These are phyloP conservation scores for Desmodus rotundus DNA, from an alignment of 2,113 vertebrate species.

Conservation along the genomic window DNA sequence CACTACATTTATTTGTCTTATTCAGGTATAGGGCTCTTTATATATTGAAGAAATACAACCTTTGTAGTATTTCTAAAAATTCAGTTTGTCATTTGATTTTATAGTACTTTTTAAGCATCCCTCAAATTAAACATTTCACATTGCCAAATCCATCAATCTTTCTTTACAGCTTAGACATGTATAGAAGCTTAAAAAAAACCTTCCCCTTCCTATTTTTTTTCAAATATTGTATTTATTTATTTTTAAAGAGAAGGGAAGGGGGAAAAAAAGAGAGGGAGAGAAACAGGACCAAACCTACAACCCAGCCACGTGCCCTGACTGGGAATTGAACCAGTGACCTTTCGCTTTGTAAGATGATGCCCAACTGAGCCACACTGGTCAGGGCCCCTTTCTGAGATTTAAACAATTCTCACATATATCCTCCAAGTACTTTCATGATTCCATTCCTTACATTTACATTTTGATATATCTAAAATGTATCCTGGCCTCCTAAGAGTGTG, in stretches of 20 bases:
- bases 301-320: too few relatives aligned
- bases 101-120: background rate
- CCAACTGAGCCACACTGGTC: too few relatives aligned
- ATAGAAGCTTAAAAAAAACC: background rate
- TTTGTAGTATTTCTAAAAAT: background rate
- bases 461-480: background rate
- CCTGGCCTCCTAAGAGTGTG: background rate
- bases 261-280: too few relatives aligned
- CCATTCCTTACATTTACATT: background rate
- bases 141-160: background rate
- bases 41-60: background rate
- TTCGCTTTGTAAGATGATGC: too few relatives aligned
- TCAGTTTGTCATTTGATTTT: background rate
- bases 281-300: too few relatives aligned
- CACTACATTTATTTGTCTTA: background rate
- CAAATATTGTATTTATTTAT: too few relatives aligned
- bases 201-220: background rate
- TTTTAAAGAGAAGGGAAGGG: too few relatives aligned
- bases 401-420: background rate
- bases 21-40: background rate
- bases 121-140: background rate
- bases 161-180: background rate
- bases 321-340: too few relatives aligned
- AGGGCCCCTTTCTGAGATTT: background rate
- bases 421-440: constrained; percentile 4